phyloP scores from a whole-genome alignment of 2,888 invertebrate species.

The Acanthosepion pharaonis region DNA sequence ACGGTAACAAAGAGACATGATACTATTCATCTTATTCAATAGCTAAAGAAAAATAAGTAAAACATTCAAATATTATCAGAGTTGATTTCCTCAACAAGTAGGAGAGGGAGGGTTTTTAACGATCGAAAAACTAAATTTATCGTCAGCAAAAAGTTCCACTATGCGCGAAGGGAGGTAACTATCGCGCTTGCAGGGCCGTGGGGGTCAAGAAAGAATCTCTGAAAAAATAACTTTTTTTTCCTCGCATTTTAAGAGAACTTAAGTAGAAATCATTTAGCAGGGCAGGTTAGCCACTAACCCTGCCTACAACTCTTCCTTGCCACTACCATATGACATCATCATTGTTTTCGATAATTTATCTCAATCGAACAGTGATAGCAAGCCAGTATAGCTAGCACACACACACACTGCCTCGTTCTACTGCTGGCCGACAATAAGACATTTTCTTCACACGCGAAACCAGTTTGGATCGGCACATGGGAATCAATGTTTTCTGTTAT shows the following conservation, averaged over 20 bases:
- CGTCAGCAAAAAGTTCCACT: background rate
- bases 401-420: too few species aligned
- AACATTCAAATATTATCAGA: too few species aligned
- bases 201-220: background rate
- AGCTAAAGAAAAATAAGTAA: too few species aligned
- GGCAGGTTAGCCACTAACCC: background rate
- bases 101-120: too few species aligned
- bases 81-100: too few species aligned
- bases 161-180: background rate
- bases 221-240: too few species aligned
- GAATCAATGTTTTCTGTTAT: background rate
- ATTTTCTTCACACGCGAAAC: slow-evolving; percentile 8
- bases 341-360: slow-evolving; percentile 33
- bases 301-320: background rate
- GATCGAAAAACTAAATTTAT: too few species aligned
- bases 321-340: slow-evolving; percentile 21
- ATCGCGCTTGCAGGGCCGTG: background rate
- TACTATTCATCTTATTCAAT: too few species aligned
- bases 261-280: background rate
- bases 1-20: too few species aligned
- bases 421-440: background rate
- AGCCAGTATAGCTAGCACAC: background rate
- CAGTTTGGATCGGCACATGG: background rate
- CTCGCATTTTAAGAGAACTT: too few species aligned
- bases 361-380: background rate